A percentile compares a stretch with the other conserved stretches of the same genome.
Evolutionary conservation across 2,888 invertebrate genomes (phyloP).

Genomic region (Eurois occulta): DNA sequence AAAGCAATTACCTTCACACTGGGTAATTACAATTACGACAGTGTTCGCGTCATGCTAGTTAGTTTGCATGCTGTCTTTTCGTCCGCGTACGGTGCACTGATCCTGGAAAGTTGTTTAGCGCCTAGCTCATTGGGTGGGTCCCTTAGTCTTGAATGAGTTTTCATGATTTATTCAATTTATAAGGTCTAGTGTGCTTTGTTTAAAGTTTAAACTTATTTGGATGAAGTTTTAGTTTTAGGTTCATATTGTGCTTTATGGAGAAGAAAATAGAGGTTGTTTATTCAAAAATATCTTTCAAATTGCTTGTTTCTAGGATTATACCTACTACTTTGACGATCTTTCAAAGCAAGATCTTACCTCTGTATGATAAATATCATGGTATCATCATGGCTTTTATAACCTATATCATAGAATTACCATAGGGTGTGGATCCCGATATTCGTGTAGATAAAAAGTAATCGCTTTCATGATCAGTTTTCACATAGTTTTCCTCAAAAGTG

Average conservation of each 20-base stretch:
- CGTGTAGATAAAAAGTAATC: constrained; percentile 20
- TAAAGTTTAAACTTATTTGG: constrained; percentile 23
- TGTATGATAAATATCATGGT: background rate
- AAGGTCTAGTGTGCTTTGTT: constrained; percentile 14
- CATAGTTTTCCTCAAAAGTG: constrained; percentile 8
- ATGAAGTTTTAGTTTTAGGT: background rate
- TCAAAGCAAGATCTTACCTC: background rate
- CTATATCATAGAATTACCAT: background rate
- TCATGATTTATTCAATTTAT: constrained; percentile 49
- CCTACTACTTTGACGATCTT: background rate
- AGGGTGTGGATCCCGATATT: background rate
- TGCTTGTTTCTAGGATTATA: background rate
- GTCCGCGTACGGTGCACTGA: constrained; percentile 49
- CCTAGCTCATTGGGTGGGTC: constrained; percentile 44
- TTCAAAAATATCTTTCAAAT: background rate
- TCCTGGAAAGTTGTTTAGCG: constrained; percentile 36
- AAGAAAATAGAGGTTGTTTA: background rate
- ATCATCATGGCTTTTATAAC: background rate
- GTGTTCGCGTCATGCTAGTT: constrained; percentile 68
- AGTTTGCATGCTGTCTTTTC: constrained; percentile 61
- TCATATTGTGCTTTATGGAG: background rate
- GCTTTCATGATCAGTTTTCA: constrained; percentile 20
- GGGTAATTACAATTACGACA: constrained; percentile 75
- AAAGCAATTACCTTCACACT: constrained; percentile 76
- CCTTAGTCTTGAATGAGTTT: constrained; percentile 26